Conservation (phyloP, 2,113 vertebrate genomes). For the Pantherophis guttatus region DNA sequence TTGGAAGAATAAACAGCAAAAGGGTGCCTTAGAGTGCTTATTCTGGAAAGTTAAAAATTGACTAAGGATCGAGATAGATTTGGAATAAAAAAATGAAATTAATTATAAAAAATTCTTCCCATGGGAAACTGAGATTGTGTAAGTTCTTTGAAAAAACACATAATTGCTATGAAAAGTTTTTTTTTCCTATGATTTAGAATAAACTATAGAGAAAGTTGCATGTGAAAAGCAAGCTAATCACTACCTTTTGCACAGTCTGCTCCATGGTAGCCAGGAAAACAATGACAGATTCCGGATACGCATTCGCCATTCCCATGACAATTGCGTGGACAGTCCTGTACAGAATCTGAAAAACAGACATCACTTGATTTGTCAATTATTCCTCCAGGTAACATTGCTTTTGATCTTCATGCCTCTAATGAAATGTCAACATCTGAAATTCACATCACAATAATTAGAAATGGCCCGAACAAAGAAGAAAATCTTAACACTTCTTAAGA, state of each 20-base stretch:
- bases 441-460: not conserved
- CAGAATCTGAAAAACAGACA: slow-evolving; percentile 83
- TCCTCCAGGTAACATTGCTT: not conserved
- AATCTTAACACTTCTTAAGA: not conserved
- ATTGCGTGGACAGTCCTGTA: slow-evolving; percentile 96
- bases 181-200: not conserved
- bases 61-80: not conserved
- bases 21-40: not conserved
- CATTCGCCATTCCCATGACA: slow-evolving; percentile 98
- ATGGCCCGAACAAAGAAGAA: not conserved
- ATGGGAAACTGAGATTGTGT: not conserved
- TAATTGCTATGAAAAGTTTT: not conserved
- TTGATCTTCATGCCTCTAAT: not conserved
- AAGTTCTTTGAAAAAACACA: not conserved
- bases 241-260: slow-evolving; percentile 98
- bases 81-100: not conserved
- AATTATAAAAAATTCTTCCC: not conserved
- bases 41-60: not conserved
- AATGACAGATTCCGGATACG: slow-evolving; percentile 94
- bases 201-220: slow-evolving; percentile 8
- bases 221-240: not conserved
- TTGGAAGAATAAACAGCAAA: not conserved
- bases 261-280: slow-evolving; percentile 96
- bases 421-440: not conserved
- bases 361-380: not conserved